Conservation (phyloP, 2,888 invertebrate genomes). For the Ceraclea dissimilis region DNA sequence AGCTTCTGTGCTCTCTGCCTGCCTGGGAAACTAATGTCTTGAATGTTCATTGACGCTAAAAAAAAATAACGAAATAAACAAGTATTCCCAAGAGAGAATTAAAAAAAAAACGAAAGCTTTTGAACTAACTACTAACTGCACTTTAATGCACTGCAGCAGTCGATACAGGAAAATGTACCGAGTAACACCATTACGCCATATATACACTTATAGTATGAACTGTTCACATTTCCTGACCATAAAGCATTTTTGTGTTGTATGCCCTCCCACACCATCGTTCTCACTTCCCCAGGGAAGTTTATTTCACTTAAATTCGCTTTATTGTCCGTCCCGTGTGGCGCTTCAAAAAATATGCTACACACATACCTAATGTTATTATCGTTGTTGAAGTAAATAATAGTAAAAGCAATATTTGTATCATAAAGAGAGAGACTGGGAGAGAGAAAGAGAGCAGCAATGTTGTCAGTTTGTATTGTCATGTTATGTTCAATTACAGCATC, state of each 20-base stretch:
- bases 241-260: neutral
- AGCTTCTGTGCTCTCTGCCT: too few relatives aligned
- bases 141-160: neutral
- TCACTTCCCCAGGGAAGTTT: neutral
- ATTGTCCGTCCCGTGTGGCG: neutral
- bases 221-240: neutral
- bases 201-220: neutral
- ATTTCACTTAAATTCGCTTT: conserved; percentile 1
- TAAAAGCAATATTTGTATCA: too few relatives aligned
- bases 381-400: too few relatives aligned
- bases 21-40: too few relatives aligned
- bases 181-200: neutral
- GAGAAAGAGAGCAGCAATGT: too few relatives aligned
- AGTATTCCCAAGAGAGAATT: too few relatives aligned
- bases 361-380: too few relatives aligned
- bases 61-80: too few relatives aligned
- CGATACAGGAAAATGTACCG: neutral
- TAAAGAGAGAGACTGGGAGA: too few relatives aligned
- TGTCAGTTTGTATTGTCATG: too few relatives aligned
- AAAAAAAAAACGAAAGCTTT: neutral
- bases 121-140: neutral
- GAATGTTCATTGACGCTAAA: too few relatives aligned
- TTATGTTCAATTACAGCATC: too few relatives aligned
- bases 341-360: neutral
- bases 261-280: neutral